Conservation (phyloP, 1,140 invertebrate genomes). For the Rhyacophila brunnea region DNA sequence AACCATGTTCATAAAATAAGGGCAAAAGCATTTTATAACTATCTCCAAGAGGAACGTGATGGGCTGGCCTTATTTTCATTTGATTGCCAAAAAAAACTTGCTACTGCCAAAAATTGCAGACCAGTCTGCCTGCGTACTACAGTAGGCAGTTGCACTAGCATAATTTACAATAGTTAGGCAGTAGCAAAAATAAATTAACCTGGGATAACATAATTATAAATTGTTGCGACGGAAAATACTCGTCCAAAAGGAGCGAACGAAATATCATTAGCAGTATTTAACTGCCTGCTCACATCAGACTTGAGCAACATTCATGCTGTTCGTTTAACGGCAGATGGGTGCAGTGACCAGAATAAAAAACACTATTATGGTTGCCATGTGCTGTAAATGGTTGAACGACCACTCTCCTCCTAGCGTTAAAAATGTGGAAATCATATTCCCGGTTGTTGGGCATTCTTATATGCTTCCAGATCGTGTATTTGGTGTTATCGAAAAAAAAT, state of each 20-base stretch:
- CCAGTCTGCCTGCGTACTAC: no score
- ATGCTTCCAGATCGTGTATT: neutral
- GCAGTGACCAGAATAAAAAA: constrained; percentile 5
- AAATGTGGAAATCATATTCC: neutral
- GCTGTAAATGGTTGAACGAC: no score
- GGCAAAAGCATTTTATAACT: neutral
- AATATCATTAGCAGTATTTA: neutral
- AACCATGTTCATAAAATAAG: neutral
- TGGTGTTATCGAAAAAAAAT: constrained; percentile 1
- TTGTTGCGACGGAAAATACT: constrained; percentile 3
- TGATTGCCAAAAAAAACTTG: neutral
- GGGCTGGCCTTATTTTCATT: neutral
- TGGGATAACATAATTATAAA: neutral
- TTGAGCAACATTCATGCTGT: neutral
- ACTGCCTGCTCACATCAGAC: neutral
- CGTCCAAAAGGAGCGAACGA: neutral
- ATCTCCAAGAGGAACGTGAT: neutral
- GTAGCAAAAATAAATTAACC: neutral
- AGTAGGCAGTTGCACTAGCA: neutral
- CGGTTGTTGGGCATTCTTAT: neutral
- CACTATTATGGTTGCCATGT: constrained; percentile 1
- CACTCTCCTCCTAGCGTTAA: neutral
- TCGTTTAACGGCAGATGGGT: constrained; percentile 2
- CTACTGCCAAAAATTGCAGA: neutral
- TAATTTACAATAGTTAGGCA: constrained; percentile 3